These are phyloP conservation scores for Diglossa cyanea DNA, from an alignment of 2,797 vertebrate genomes.

Conservation along the genomic window DNA sequence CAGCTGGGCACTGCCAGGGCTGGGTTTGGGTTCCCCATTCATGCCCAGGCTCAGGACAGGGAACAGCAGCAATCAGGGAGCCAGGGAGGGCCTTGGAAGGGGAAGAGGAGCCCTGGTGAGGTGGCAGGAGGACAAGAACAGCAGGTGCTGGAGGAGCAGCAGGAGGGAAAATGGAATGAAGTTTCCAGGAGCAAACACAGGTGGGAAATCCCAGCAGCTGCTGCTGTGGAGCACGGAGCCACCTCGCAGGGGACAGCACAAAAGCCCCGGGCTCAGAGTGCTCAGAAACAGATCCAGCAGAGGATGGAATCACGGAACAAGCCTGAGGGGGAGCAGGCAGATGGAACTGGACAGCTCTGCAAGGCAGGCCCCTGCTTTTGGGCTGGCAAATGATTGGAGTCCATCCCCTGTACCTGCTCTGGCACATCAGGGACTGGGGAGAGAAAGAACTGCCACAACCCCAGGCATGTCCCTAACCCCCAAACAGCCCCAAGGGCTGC, in stretches of 20 bases:
- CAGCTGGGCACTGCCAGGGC: too few species aligned
- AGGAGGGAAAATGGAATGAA: slow-evolving; percentile 7
- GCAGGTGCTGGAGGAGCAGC: background rate
- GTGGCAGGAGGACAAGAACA: background rate
- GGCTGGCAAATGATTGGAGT: background rate
- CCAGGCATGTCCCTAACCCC: background rate
- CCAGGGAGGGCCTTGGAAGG: background rate
- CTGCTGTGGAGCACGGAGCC: background rate
- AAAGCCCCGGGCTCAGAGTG: background rate
- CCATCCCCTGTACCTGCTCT: background rate
- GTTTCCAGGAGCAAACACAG: background rate
- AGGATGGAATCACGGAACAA: background rate
- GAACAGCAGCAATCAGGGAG: background rate
- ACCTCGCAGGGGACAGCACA: background rate
- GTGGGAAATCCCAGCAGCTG: background rate
- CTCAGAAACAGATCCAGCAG: background rate
- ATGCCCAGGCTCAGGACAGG: background rate
- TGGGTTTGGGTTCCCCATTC: background rate
- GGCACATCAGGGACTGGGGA: background rate
- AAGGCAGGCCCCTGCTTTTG: background rate
- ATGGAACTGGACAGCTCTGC: background rate
- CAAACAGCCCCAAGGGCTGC: background rate
- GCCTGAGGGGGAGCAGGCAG: background rate
- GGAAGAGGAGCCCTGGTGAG: background rate
- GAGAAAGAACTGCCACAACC: background rate